Percentiles rank a stretch among this genome's conserved stretches.
These are phyloP conservation scores for Cydia strobilella DNA, from an alignment of 1,140 invertebrate genomes.

Conservation along the genomic window DNA sequence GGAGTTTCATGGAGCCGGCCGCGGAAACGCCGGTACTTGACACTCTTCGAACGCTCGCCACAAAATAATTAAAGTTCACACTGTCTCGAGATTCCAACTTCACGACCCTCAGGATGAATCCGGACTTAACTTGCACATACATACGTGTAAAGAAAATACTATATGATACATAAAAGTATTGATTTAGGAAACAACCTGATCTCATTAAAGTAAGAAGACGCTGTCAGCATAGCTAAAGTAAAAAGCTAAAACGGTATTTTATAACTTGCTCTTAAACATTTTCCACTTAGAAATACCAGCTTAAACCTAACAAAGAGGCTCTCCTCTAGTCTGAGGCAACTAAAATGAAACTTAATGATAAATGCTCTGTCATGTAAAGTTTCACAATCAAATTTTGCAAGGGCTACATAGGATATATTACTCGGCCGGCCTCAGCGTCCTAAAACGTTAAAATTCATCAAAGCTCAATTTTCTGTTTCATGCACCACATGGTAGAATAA, in stretches of 20 bases:
- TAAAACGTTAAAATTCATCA: constrained; percentile 22
- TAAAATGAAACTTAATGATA: background rate
- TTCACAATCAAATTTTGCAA: background rate
- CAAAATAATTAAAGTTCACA: no score
- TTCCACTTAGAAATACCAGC: background rate
- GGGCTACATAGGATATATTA: background rate
- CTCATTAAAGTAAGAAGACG: no score
- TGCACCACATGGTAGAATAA: constrained; percentile 23
- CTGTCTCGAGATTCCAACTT: no score
- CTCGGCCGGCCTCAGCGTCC: background rate
- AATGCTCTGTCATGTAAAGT: background rate
- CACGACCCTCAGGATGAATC: no score
- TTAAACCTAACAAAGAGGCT: background rate
- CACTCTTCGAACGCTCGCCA: no score
- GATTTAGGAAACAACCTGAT: no score
- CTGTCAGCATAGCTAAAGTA: background rate
- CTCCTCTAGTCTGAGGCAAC: background rate
- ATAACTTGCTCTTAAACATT: background rate
- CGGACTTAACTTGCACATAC: no score
- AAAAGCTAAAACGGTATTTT: background rate
- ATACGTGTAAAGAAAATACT: no score
- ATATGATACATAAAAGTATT: no score
- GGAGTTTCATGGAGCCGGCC: no score
- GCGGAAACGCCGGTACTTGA: no score
- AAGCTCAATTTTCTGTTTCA: constrained; percentile 30